phyloP scores from a whole-genome alignment of 2,113 vertebrate species.

The Brachyhypopomus gauderio region DNA sequence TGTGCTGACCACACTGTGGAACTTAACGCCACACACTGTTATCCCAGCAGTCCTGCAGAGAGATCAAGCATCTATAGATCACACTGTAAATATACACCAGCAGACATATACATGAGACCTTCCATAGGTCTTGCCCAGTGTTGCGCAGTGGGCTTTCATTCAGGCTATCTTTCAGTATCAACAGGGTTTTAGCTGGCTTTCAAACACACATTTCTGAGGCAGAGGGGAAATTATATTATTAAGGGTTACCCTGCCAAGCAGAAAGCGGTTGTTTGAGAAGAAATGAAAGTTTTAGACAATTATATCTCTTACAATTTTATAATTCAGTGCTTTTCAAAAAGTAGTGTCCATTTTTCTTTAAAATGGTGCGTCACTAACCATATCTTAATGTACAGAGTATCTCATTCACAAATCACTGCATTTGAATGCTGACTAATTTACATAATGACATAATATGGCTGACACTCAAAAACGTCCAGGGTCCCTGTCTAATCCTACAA shows the following conservation, averaged over 20 bases:
- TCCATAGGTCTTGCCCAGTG: slow-evolving; percentile 7
- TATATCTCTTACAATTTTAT: slow-evolving; percentile 27
- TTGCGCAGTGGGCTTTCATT: slow-evolving; percentile 48
- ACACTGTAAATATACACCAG: slow-evolving; percentile 29
- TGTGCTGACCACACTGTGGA: slow-evolving; percentile 61
- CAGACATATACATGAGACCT: slow-evolving; percentile 23
- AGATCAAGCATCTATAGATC: slow-evolving; percentile 37
- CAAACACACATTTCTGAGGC: slow-evolving; percentile 32
- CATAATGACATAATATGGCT: too few relatives aligned
- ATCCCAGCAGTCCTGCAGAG: slow-evolving; percentile 23
- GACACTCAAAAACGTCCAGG: not conserved
- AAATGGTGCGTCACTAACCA: too few relatives aligned
- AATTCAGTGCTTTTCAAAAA: too few relatives aligned
- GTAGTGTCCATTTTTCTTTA: too few relatives aligned
- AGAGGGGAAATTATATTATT: slow-evolving; percentile 53
- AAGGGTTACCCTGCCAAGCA: slow-evolving; percentile 57
- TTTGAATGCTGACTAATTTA: too few relatives aligned
- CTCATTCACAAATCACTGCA: too few relatives aligned
- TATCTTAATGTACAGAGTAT: too few relatives aligned
- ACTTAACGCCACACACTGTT: slow-evolving; percentile 40
- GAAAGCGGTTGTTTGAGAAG: slow-evolving; percentile 52
- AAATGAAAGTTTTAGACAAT: slow-evolving; percentile 49
- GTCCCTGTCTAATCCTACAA: not conserved
- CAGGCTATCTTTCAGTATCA: slow-evolving; percentile 38
- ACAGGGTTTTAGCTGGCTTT: slow-evolving; percentile 44